phyloP scores from a whole-genome alignment of 2,888 invertebrate species.

The Bursaphelenchus okinawaensis region DNA sequence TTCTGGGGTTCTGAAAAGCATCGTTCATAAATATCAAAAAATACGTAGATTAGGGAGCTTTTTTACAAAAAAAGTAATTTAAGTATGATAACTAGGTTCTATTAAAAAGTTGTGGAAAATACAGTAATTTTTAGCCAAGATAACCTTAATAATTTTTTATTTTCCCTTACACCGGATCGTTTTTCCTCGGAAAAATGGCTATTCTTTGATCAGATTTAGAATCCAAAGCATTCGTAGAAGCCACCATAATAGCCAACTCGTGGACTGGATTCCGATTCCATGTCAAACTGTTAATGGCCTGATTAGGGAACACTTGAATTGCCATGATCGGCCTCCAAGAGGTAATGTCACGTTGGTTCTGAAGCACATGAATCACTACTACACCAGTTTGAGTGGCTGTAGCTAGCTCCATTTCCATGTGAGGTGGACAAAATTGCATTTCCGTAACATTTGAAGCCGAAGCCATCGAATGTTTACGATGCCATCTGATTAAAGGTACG shows the following conservation, averaged over 20 bases:
- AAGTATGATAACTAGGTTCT: too few relatives aligned
- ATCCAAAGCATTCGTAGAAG: constrained; percentile 10
- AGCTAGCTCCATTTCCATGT: constrained; percentile 5
- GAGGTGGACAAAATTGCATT: constrained; percentile 11
- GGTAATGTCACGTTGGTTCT: not conserved
- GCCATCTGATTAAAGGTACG: not conserved
- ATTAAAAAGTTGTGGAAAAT: too few relatives aligned
- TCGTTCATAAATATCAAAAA: not conserved
- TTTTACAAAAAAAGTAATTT: too few relatives aligned
- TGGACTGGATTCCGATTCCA: constrained; percentile 15
- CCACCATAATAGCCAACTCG: constrained; percentile 9
- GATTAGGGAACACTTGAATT: constrained; percentile 4
- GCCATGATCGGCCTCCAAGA: constrained; percentile 3
- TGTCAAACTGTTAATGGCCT: constrained; percentile 3
- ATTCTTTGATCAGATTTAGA: constrained; percentile 9
- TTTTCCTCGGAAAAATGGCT: constrained; percentile 5
- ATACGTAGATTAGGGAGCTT: not conserved
- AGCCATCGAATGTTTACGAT: constrained; percentile 2
- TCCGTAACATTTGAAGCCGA: constrained; percentile 9
- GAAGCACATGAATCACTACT: not conserved
- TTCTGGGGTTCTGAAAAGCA: constrained; percentile 7
- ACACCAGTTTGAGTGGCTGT: constrained; percentile 2
- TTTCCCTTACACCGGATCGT: constrained; percentile 3
- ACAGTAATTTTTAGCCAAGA: too few relatives aligned
- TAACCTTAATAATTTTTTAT: too few relatives aligned